Percentiles rank a stretch among this genome's conserved stretches.
Conservation (phyloP, 2,888 invertebrate species). For the Oeneis ivallda region DNA sequence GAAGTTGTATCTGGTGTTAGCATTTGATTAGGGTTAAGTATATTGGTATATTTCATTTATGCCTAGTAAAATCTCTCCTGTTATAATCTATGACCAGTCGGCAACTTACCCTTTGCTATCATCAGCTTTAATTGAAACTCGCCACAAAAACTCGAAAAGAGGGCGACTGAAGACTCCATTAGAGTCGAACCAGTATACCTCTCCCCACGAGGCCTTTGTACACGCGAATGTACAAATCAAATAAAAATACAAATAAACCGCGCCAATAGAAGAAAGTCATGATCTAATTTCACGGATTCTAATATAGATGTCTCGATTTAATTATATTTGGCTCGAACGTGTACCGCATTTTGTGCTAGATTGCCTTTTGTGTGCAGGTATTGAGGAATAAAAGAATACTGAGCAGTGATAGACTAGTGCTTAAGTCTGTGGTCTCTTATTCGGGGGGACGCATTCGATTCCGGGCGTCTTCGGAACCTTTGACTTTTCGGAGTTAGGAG, state of each 20-base stretch:
- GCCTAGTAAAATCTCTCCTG: constrained; percentile 8
- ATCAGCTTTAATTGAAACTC: constrained; percentile 64
- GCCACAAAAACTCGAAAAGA: constrained; percentile 54
- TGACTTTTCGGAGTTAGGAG: no score
- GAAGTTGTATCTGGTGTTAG: no score
- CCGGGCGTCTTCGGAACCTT: no score
- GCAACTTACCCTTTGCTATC: constrained; percentile 61
- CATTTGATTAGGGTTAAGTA: no score
- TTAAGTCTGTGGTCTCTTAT: no score
- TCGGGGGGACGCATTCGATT: no score
- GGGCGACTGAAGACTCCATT: constrained; percentile 58
- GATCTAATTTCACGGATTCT: constrained; percentile 60
- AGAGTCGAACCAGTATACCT: constrained; percentile 48
- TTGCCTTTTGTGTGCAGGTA: constrained; percentile 36
- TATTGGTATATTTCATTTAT: not conserved
- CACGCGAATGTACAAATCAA: constrained; percentile 47
- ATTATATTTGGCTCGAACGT: constrained; percentile 39
- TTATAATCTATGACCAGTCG: constrained; percentile 48
- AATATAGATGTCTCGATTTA: constrained; percentile 55
- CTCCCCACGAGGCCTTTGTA: constrained; percentile 58
- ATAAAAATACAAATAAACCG: constrained; percentile 56
- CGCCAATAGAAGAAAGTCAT: constrained; percentile 48
- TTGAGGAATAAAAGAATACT: not conserved
- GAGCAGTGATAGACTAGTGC: no score
- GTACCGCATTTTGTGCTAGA: constrained; percentile 28